These are phyloP conservation scores for Dermatemys mawii DNA, from an alignment of 2,113 vertebrate genomes.

Conservation along the genomic window DNA sequence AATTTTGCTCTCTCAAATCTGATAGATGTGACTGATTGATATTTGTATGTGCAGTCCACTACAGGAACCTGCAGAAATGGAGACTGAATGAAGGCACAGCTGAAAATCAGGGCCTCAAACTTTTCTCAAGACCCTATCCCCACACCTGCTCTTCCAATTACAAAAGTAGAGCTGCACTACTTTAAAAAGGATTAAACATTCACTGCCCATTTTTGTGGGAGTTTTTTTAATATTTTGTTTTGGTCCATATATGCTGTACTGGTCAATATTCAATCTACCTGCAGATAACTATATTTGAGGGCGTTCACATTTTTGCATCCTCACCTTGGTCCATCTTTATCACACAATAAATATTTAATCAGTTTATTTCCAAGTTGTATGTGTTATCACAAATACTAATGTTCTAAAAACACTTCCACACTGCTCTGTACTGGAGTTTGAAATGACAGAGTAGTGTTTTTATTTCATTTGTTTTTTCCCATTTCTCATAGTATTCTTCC, in stretches of 20 bases:
- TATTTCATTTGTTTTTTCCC: neutral
- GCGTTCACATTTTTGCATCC: neutral
- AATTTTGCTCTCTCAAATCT: neutral
- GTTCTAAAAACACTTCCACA: neutral
- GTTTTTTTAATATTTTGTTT: neutral
- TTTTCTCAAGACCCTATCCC: neutral
- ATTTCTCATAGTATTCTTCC: neutral
- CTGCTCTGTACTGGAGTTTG: neutral
- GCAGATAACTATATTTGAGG: neutral
- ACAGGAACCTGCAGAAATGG: neutral
- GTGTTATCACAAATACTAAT: neutral
- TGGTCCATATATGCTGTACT: neutral
- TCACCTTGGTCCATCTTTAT: neutral
- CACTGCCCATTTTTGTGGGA: neutral
- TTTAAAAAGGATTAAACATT: neutral
- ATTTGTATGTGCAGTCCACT: neutral
- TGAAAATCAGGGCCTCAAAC: neutral
- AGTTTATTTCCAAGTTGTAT: neutral
- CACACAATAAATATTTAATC: neutral
- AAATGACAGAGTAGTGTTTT: neutral
- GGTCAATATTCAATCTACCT: neutral
- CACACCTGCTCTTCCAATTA: neutral
- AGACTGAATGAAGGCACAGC: neutral
- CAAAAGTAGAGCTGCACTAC: neutral
- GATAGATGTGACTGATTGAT: neutral